Evolutionary conservation across 2,888 invertebrate species (phyloP).

Genomic region (Lissonota sp.): DNA sequence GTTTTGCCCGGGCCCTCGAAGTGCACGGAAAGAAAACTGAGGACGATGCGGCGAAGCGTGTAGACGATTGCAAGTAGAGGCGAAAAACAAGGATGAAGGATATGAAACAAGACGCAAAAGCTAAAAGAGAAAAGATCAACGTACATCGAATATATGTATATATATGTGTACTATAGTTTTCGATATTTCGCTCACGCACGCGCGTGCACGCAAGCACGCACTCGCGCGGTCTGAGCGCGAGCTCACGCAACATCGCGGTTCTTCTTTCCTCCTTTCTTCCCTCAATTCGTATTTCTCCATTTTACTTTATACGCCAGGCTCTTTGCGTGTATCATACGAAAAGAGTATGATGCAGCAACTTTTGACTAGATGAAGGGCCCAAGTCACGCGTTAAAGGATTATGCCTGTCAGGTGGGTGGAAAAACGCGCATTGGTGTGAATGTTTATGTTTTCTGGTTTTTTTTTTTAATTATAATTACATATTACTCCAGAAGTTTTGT

Average conservation of each 20-base stretch:
- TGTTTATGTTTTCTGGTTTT: neutral
- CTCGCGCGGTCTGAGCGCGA: slow-evolving; percentile 41
- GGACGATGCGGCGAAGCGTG: slow-evolving; percentile 4
- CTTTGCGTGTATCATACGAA: neutral
- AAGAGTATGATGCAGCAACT: neutral
- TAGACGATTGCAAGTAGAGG: too few species aligned
- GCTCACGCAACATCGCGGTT: slow-evolving; percentile 60
- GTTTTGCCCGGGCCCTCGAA: slow-evolving; percentile 1
- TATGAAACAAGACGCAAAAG: neutral
- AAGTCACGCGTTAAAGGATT: neutral
- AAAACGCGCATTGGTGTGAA: neutral
- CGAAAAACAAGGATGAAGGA: neutral
- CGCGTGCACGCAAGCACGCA: slow-evolving; percentile 77
- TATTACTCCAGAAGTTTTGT: neutral
- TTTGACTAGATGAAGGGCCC: neutral
- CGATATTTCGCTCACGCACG: slow-evolving; percentile 82
- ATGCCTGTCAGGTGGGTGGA: neutral
- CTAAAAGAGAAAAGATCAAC: slow-evolving; percentile 12
- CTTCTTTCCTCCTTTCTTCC: slow-evolving; percentile 1
- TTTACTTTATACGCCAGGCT: slow-evolving; percentile 16
- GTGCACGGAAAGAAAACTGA: slow-evolving; percentile 4
- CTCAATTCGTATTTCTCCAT: slow-evolving; percentile 11
- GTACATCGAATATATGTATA: slow-evolving; percentile 29
- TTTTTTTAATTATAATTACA: neutral
- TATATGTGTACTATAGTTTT: slow-evolving; percentile 67